Evolutionary conservation across 2,888 invertebrate species (phyloP), one percentile per base, ranked within the genome.

Genomic region (Acanthosepion esculentum): DNA sequence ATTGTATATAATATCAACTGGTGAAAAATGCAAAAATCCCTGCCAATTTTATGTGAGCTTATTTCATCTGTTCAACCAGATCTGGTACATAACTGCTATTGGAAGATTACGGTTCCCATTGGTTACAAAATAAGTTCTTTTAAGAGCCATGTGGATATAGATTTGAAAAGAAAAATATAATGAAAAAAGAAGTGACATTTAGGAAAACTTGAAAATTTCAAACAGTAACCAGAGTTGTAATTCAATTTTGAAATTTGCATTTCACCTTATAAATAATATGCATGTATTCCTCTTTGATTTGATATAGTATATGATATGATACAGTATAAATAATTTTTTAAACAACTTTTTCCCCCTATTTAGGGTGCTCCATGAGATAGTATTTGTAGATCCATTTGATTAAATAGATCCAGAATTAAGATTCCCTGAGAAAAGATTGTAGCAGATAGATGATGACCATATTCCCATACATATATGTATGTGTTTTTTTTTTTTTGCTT

Each of bases 21-120:
- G 53, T 93, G 93, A 93, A 53, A 93, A 93, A 93, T 93, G 93
- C 93, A 93, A 93, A 93, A 93, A 93, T 93, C 93, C 93, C 93
- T 93, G 93, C 93, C 93, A 93, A 93, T 93, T 93, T 93, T 93
- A 53, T 93, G 93, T 93, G 93, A 93, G 93, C 93, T 93, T 93
- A 29, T 93, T 53, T 93, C 93, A 93, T 93, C 93, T 93, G 93
- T 53, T 93, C 93, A 93, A 93, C 93, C 93, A 93, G 50, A 93
- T 53, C 93, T 93, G n/a, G 18, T 53, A n/a, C 48, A 93, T 93
- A 93, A 93, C 53, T 53, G n/a, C n/a, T 78, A 78, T n/a, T 78
- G 78, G 78, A 78, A 78, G 78, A n/a, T 78, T 18, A 78, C 33
- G 33, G 78, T n/a, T 78, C 78, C 78, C 78, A 4, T 78, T n/a